Evolutionary conservation across 2,888 invertebrate species (phyloP).

Genomic region (Andricus curvator): DNA sequence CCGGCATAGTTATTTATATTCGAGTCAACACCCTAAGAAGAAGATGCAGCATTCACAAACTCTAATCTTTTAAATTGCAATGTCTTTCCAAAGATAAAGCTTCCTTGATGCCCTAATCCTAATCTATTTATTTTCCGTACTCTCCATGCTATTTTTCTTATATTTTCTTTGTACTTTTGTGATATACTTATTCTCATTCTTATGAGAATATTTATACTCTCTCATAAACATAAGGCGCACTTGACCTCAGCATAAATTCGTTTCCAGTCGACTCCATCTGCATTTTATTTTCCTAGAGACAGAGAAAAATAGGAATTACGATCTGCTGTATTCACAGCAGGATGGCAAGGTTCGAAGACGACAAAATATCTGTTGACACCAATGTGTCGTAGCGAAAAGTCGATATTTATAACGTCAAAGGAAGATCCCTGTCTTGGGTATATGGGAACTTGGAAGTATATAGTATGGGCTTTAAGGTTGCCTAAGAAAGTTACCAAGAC

Average conservation of each 20-base stretch:
- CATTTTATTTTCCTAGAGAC: background rate
- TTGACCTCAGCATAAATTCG: background rate
- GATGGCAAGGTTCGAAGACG: constrained; percentile 1
- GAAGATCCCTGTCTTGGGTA: background rate
- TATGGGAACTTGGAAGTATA: background rate
- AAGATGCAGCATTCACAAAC: too few relatives aligned
- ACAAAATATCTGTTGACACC: constrained; percentile 28
- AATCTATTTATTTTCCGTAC: too few relatives aligned
- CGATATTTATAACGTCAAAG: constrained; percentile 26
- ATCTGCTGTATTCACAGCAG: constrained; percentile 12
- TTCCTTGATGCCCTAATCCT: background rate
- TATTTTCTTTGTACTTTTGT: background rate
- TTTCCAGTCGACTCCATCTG: background rate
- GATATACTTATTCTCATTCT: background rate
- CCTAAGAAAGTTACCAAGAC: constrained; percentile 12
- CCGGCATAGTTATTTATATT: too few relatives aligned
- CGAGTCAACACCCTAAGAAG: too few relatives aligned
- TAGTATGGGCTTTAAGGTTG: background rate
- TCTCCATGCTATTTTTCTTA: too few relatives aligned
- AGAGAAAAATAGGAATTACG: background rate
- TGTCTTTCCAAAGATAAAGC: background rate
- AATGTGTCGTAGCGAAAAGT: background rate
- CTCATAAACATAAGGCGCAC: background rate
- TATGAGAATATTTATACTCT: background rate
- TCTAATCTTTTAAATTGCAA: too few relatives aligned